These are phyloP conservation scores for Drosophila grimshawi DNA, from an alignment of 1,140 invertebrate genomes.

Conservation along the genomic window DNA sequence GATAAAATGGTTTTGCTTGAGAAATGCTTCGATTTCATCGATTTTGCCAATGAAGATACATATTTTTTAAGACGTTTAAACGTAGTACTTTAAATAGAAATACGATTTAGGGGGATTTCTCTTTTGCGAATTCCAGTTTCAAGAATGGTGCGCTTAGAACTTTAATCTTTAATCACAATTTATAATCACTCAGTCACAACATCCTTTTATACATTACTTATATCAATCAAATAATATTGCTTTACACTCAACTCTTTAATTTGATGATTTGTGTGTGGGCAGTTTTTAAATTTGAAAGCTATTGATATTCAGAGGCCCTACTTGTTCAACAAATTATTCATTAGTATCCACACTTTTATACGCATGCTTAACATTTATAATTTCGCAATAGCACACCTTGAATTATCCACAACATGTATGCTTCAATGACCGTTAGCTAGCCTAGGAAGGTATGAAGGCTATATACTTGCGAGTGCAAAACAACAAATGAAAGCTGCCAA, in stretches of 20 bases:
- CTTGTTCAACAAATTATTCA: slow-evolving; percentile 26
- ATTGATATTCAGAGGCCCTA: slow-evolving; percentile 12
- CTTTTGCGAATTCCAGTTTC: too few relatives aligned
- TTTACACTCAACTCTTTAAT: too few relatives aligned
- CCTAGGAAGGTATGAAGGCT: slow-evolving; percentile 33
- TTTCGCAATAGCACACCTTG: slow-evolving; percentile 18
- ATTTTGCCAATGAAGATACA: background rate
- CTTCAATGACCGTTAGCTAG: slow-evolving; percentile 35
- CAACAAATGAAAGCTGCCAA: slow-evolving; percentile 11
- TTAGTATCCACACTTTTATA: slow-evolving; percentile 33
- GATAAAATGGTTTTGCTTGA: slow-evolving; percentile 21
- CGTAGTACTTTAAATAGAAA: background rate
- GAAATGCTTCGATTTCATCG: background rate
- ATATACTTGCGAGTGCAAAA: slow-evolving; percentile 43
- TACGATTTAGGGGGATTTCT: background rate
- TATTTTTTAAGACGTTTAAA: background rate
- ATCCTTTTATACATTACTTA: too few relatives aligned
- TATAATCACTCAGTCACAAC: too few relatives aligned
- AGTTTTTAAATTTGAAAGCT: background rate
- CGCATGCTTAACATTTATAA: slow-evolving; percentile 12
- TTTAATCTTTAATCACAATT: too few relatives aligned
- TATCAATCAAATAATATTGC: too few relatives aligned
- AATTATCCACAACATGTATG: slow-evolving; percentile 40
- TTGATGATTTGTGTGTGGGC: background rate
- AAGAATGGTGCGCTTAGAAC: too few relatives aligned